Evolutionary conservation across 2,888 invertebrate species (phyloP).

Genomic region (Tetramorium bicarinatum): DNA sequence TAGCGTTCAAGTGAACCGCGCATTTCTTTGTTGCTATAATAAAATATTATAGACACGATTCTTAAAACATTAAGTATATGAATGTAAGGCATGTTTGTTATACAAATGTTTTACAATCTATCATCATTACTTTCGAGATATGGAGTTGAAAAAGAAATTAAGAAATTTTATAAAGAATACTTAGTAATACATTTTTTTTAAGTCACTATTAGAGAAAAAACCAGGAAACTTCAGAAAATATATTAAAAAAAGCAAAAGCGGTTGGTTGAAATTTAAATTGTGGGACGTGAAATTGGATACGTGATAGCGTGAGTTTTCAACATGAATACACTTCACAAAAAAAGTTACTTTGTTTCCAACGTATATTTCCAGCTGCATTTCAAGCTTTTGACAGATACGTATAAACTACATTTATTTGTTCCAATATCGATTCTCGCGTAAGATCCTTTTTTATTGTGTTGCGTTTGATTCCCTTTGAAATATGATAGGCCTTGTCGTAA

Average conservation of each 20-base stretch:
- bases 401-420: constrained; percentile 39
- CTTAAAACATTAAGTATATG: constrained; percentile 2
- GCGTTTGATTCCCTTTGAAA: constrained; percentile 15
- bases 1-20: neutral
- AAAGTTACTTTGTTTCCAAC: constrained; percentile 39
- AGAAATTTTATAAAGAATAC: neutral
- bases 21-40: neutral
- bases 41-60: neutral
- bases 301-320: constrained; percentile 45
- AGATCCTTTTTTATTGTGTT: constrained; percentile 29
- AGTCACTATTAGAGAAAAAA: constrained; percentile 26
- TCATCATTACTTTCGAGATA: neutral
- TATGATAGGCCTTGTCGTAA: neutral
- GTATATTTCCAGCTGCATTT: constrained; percentile 37
- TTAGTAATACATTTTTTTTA: neutral
- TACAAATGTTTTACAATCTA: neutral
- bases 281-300: constrained; percentile 49
- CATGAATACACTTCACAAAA: constrained; percentile 40
- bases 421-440: constrained; percentile 12
- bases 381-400: constrained; percentile 41
- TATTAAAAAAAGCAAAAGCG: constrained; percentile 22
- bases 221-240: constrained; percentile 4
- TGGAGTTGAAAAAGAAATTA: neutral
- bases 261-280: constrained; percentile 44
- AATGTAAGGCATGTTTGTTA: neutral